phyloP scores from a whole-genome alignment of 1,140 invertebrate species.

The Acarapis woodi region DNA sequence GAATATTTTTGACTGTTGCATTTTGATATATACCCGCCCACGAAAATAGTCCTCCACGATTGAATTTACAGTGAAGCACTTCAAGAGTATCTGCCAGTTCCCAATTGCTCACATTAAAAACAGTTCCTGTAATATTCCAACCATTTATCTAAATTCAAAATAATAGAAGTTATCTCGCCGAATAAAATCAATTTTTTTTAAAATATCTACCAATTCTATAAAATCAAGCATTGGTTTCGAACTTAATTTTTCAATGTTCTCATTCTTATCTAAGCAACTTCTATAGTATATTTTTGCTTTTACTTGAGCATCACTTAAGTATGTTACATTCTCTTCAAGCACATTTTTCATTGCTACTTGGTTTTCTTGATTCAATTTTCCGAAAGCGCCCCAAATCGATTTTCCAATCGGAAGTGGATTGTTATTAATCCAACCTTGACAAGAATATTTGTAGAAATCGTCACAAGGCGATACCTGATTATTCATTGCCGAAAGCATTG shows the following conservation, averaged over 20 bases:
- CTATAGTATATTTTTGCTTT: constrained; percentile 71
- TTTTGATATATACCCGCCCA: too few relatives aligned
- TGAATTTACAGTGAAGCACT: constrained; percentile 50
- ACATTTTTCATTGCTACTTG: constrained; percentile 68
- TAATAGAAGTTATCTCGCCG: neutral
- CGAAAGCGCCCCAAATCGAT: constrained; percentile 80
- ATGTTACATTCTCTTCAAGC: constrained; percentile 21
- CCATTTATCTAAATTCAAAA: constrained; percentile 13
- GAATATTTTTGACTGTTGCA: too few relatives aligned
- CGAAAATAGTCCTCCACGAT: constrained; percentile 57
- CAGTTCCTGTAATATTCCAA: constrained; percentile 14
- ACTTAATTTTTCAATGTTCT: constrained; percentile 53
- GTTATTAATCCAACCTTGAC: constrained; percentile 64
- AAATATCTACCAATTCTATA: constrained; percentile 23
- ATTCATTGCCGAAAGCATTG: constrained; percentile 56
- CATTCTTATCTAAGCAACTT: constrained; percentile 73
- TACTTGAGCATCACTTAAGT: constrained; percentile 42
- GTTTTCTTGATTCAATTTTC: constrained; percentile 67
- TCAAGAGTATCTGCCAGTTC: constrained; percentile 42
- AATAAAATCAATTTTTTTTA: too few relatives aligned
- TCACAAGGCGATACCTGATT: constrained; percentile 48
- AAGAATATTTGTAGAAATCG: constrained; percentile 80
- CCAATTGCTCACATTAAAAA: constrained; percentile 30
- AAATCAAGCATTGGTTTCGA: constrained; percentile 46
- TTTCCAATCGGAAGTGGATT: constrained; percentile 69